Conservation (phyloP, 2,797 vertebrate species). For the Kryptolebias ocellatus region DNA sequence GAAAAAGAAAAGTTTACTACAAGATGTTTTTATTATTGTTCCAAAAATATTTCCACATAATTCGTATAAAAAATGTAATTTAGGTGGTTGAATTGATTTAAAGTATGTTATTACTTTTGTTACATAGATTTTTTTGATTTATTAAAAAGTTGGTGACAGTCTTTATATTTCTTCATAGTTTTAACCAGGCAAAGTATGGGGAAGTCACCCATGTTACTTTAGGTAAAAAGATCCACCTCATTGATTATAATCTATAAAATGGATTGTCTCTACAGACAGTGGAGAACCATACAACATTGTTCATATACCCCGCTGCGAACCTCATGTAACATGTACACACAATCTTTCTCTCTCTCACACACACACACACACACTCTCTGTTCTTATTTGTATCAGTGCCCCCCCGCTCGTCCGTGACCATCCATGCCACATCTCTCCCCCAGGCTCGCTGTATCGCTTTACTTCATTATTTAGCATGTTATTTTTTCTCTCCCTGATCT, state of each 20-base stretch:
- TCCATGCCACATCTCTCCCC: constrained; percentile 62
- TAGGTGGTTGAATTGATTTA: neutral
- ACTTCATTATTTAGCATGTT: constrained; percentile 81
- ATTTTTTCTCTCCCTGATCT: constrained; percentile 77
- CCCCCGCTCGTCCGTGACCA: constrained; percentile 48
- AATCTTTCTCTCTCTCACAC: neutral
- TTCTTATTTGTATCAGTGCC: constrained; percentile 55
- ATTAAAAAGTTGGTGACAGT: no score
- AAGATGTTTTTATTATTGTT: no score
- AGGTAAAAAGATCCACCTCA: constrained; percentile 10
- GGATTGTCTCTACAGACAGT: constrained; percentile 17
- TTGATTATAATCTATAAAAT: no score
- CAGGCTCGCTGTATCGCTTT: constrained; percentile 70
- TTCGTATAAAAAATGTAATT: neutral
- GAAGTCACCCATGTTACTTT: neutral
- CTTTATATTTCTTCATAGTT: no score
- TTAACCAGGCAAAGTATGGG: no score
- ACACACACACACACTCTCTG: constrained; percentile 18
- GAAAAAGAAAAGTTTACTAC: neutral
- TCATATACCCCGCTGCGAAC: constrained; percentile 41
- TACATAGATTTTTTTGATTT: no score
- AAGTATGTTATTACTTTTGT: no score
- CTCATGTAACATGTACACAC: constrained; percentile 15
- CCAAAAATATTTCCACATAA: no score
- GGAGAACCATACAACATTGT: constrained; percentile 33